phyloP scores from a whole-genome alignment of 1,140 invertebrate species.

The Euglossa dilemma region DNA sequence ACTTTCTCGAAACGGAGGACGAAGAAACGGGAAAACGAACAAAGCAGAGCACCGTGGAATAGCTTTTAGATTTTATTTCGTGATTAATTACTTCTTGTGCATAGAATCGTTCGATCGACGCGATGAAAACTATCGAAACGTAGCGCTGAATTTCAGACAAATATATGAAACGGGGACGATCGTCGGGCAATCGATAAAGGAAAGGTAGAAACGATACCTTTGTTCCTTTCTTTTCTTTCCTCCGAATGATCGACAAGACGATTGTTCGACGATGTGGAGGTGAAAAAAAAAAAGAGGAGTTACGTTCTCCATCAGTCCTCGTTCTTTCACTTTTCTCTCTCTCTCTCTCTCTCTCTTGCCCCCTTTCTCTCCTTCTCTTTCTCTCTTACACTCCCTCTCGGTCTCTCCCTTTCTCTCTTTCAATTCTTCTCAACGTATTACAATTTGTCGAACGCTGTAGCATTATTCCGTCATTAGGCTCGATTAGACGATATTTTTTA shows the following conservation, averaged over 20 bases:
- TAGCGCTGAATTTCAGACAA: conserved; percentile 14
- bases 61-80: conserved; percentile 16
- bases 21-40: background rate
- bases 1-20: background rate
- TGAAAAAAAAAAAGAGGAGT: background rate
- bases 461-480: conserved; percentile 49
- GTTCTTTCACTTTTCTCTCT: background rate
- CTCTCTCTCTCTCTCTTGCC: background rate
- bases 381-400: background rate
- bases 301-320: background rate
- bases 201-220: background rate
- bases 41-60: background rate
- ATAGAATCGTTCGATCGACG: conserved; percentile 33
- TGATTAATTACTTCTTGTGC: background rate
- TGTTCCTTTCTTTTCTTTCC: background rate
- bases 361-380: background rate
- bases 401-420: background rate
- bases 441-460: conserved; percentile 17
- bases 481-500: conserved; percentile 72
- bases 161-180: conserved; percentile 11
- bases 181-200: background rate
- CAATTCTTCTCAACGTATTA: background rate
- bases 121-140: background rate
- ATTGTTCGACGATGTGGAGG: background rate
- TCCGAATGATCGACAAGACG: background rate